Conservation (phyloP, 2,888 invertebrate species). For the Mamestra brassicae region DNA sequence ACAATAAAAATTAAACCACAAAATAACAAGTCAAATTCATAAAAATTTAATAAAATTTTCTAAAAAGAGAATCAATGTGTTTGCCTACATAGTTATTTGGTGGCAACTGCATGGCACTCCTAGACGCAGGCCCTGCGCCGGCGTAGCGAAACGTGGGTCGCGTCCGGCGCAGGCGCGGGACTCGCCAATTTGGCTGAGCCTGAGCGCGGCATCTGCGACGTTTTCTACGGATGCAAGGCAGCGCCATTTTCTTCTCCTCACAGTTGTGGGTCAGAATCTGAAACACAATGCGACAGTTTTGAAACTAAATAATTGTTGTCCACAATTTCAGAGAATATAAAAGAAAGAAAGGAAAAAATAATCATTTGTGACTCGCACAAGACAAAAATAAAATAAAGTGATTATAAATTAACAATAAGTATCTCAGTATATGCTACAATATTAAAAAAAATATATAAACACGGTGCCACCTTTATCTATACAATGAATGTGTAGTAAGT, state of each 20-base stretch:
- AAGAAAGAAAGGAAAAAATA: no score
- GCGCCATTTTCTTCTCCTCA: constrained; percentile 32
- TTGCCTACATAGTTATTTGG: constrained; percentile 40
- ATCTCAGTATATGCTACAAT: no score
- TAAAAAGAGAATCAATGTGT: constrained; percentile 28
- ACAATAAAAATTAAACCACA: background rate
- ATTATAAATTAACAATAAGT: no score
- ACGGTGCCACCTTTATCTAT: no score
- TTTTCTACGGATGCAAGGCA: constrained; percentile 44
- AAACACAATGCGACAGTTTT: background rate
- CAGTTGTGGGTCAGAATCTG: constrained; percentile 39
- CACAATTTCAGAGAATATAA: no score
- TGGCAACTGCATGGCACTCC: constrained; percentile 5
- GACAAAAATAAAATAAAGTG: no score
- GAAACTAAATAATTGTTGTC: background rate
- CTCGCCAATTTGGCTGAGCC: constrained; percentile 56
- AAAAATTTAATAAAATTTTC: constrained; percentile 41
- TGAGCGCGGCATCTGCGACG: constrained; percentile 28
- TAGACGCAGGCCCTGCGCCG: background rate
- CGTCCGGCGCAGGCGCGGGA: constrained; percentile 73
- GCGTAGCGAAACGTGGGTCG: constrained; percentile 43
- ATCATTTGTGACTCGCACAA: no score
- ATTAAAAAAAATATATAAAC: no score
- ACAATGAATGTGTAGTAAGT: no score
- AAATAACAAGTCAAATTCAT: constrained; percentile 9